A percentile compares a stretch with the other conserved stretches of the same genome.
These are phyloP conservation scores for Perca flavescens DNA, from an alignment of 2,113 vertebrate genomes.

Conservation along the genomic window DNA sequence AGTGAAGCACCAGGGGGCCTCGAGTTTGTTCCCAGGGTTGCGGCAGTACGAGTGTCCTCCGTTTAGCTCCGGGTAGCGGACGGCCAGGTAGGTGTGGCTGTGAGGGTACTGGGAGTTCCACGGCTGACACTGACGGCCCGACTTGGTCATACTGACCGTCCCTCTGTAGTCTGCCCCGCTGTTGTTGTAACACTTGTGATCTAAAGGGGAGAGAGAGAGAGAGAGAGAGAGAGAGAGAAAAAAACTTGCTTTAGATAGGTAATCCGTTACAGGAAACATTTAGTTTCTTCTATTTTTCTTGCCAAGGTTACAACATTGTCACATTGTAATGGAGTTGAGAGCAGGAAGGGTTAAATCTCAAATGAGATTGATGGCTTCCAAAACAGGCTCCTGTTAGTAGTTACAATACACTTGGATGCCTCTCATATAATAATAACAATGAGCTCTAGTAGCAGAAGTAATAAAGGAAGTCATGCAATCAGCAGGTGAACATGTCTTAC, in stretches of 20 bases:
- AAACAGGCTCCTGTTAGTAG: background rate
- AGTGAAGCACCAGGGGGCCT: conserved; percentile 98
- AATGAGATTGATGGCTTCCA: background rate
- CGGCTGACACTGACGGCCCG: conserved; percentile 96
- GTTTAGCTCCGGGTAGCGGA: conserved; percentile 93
- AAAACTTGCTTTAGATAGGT: background rate
- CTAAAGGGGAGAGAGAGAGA: conserved; percentile 71
- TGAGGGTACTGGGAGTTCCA: conserved; percentile 99
- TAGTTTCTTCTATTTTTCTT: background rate
- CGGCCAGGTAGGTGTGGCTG: conserved; percentile 92
- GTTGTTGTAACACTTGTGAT: conserved; percentile 97
- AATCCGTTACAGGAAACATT: background rate
- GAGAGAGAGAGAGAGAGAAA: no score
- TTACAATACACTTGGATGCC: background rate
- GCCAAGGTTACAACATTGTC: background rate
- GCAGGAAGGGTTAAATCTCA: background rate
- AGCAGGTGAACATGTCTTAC: conserved; percentile 80
- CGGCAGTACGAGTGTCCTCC: conserved; percentile 99
- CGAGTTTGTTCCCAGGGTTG: conserved; percentile 95
- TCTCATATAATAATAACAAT: background rate
- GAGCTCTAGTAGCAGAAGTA: background rate
- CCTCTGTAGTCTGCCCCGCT: conserved; percentile 94
- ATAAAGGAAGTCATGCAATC: background rate
- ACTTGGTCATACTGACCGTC: conserved; percentile 92
- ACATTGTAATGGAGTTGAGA: background rate